Base-by-base conservation (phyloP, 2,888 invertebrate species). In the Plebejus melissa region DNA sequence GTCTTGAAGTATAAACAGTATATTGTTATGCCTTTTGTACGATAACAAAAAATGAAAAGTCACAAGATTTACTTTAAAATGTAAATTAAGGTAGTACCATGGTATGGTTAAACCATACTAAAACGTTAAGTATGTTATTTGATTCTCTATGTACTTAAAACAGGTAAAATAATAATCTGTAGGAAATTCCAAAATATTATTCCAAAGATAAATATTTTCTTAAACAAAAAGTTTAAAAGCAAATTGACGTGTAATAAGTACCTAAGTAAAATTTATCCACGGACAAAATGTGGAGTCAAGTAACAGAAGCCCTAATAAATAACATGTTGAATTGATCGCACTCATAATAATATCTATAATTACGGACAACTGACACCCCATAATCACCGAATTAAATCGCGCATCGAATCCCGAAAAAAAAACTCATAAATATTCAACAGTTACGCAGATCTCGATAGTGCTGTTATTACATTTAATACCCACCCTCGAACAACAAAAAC, bases 381-480 rank as follows among this genome's bases (percentile, higher is more conserved):
- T 85, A 87, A 90, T 90, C 88, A 85, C 85, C 86, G 85, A 87
- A 88, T 89, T 85, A 87, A 86, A 88, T 88, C 86, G 84, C 79
- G 79, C 83, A 80, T 81, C 79, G 82, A 65, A 65, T 65, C 32
- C 81, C 82, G 85, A 88, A 88, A 84, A 89, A 89, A 84, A 83
- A 79, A 54, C 82, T 81, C 86, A 90, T 93, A 88, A 87, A 86
- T 89, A 92, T 92, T 88, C 90, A 90, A 83, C 81, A 78, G 81
- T 80, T 81, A 80, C 79, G 78, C 82, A 82, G 82, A 81, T 81
- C 81, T 80, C 82, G 82, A 83, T 84, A 84, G 80, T 82, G 80
- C 83, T 83, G 83, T 85, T 86, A 86, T 87, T 85, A 86, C 85
- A 84, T 86, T 84, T 82, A 83, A 85, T 86, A 83, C 83, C 86